Evolutionary conservation across 2,797 vertebrate genomes (phyloP).

Genomic region (Urophycis tenuis): DNA sequence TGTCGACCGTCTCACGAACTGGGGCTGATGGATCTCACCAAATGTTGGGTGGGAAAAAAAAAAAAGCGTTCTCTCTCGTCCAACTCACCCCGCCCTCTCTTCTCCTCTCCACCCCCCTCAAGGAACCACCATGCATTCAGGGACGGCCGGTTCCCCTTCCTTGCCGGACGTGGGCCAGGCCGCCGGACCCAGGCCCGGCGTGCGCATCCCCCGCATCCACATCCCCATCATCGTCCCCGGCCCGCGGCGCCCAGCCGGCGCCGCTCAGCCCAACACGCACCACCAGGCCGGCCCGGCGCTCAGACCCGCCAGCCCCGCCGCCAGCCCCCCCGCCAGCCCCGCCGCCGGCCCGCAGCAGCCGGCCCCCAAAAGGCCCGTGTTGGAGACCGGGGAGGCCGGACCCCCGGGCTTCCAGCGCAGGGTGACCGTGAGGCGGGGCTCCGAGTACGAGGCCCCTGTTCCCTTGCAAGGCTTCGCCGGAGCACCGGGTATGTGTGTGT

Average conservation of each 20-base stretch:
- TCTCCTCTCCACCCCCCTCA: constrained; percentile 6
- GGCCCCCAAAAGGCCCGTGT: constrained; percentile 55
- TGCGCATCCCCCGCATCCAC: constrained; percentile 59
- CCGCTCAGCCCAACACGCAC: not conserved
- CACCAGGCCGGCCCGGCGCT: constrained; percentile 25
- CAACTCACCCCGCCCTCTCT: not conserved
- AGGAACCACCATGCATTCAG: constrained; percentile 54
- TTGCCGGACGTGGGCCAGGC: constrained; percentile 48
- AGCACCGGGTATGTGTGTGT: constrained; percentile 73
- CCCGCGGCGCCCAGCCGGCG: constrained; percentile 5
- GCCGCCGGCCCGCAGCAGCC: constrained; percentile 53
- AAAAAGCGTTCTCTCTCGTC: not conserved
- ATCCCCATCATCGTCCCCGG: constrained; percentile 63
- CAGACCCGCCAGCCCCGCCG: constrained; percentile 39
- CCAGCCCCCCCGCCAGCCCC: constrained; percentile 47
- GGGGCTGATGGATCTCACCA: not conserved
- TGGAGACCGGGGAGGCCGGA: constrained; percentile 87
- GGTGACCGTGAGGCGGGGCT: constrained; percentile 58
- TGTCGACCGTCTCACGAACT: not conserved
- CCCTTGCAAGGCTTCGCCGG: constrained; percentile 79
- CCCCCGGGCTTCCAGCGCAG: constrained; percentile 78
- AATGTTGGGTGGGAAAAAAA: not conserved
- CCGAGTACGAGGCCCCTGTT: constrained; percentile 47
- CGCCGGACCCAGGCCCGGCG: constrained; percentile 36
- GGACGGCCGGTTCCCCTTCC: constrained; percentile 38